Evolutionary conservation across 2,113 vertebrate genomes (phyloP), one percentile per base, ranked within the genome.

Genomic region (Datnioides undecimradiatus): DNA sequence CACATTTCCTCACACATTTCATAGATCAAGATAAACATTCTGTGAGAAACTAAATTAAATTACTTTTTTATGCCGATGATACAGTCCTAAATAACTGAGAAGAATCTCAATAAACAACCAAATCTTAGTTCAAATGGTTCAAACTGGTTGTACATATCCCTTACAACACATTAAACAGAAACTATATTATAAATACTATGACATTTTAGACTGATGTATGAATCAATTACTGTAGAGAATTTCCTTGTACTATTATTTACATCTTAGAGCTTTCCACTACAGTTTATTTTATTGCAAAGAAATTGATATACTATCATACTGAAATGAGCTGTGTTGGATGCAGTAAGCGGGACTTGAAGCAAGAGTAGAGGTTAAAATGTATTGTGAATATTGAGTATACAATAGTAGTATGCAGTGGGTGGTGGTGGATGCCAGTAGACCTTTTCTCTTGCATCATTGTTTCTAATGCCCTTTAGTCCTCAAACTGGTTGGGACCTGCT

Each of bases 401-500:
- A 84, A 77, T 54, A 59, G 70, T 23, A 45, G 40, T 59, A 76
- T 81, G 73, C 70, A 70, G 73, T 79, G 73, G 82, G 74, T 79
- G 73, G 85, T 84, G 55, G 86, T 85, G 69, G 85, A 88, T 82
- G 89, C 87, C 86, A 90, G 80, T 76, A 88, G 84, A 85, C 90
- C 83, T 86, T 87, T 90, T 91, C 89, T 92, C 83, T 93, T 92
- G 90, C 92, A 91, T 93, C 93, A 92, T 89, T 91, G 84, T 91
- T 86, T 89, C 91, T 91, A 89, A 88, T 89, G 87, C 92, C 89
- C 89, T 92, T 93, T 93, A 91, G 93, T 94, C 93, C 80, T 90
- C 72, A 67, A 88, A 94, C 95, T 92, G 92, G 95, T 95, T 94
- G 71, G 76, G 94, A 95, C 95, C 93, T 95, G 95, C 92, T 85